phyloP scores from a whole-genome alignment of 2,113 vertebrate genomes.

The Sarotherodon lohbergeri region DNA sequence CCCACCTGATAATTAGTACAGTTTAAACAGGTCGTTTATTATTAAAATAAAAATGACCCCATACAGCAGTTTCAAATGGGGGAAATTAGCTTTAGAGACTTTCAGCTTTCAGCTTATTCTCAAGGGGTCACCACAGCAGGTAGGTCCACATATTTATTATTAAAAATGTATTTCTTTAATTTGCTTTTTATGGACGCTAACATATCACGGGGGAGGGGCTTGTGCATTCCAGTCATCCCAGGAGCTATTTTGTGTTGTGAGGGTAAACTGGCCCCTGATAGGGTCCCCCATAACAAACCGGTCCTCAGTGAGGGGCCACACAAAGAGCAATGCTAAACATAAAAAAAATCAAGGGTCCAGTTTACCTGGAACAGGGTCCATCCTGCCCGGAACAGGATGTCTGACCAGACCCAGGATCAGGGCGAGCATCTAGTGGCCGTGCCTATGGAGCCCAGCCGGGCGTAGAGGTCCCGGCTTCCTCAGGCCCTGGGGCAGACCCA shows the following conservation, averaged over 20 bases:
- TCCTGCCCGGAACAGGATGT: neutral
- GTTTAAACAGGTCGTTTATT: neutral
- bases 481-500: fast-evolving
- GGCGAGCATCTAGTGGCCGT: fast-evolving
- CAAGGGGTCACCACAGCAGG: neutral
- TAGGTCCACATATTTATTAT: neutral
- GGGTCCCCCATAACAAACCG: neutral
- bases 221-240: neutral
- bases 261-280: neutral
- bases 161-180: neutral
- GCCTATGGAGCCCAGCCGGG: neutral
- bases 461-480: fast-evolving
- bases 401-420: neutral
- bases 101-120: neutral
- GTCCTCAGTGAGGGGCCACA: neutral
- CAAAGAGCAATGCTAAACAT: neutral
- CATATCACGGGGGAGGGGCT: neutral
- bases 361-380: neutral
- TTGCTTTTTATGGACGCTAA: neutral
- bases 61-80: neutral
- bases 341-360: fast-evolving
- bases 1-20: neutral
- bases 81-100: neutral
- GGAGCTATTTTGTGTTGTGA: neutral
- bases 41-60: fast-evolving